Evolutionary conservation across 2,797 vertebrate species (phyloP), one percentile per base, ranked within the genome.

Genomic region (Dendrocincla fuliginosa): DNA sequence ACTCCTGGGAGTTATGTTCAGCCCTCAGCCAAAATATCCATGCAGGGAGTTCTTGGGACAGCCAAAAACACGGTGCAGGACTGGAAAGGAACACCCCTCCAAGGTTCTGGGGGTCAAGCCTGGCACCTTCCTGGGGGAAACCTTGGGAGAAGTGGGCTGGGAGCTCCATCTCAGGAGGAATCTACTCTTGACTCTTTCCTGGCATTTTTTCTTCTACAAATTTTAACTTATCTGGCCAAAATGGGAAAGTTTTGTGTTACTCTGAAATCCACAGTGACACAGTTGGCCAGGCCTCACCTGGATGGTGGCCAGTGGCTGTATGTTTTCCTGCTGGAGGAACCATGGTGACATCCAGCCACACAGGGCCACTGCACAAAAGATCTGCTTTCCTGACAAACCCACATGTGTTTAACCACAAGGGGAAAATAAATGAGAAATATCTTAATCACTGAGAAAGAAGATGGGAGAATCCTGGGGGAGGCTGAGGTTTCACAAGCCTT

Each of bases 221-320:
- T 59, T 55, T 33, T 2, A 41, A 37, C 4, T 91, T 57, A 50
- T 73, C 6, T 5, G 33, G 52, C 50, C 56, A 60, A 68, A 84
- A 35, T 49, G 63, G 63, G 55, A 44, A 63, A 71, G 19, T 57
- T 17, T 92, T 30, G 53, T 20, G 76, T 11, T 71, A 24, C 47
- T 55, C 37, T 74, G 89, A 81, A 80, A 86, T 41, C 57, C 77
- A 47, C 61, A 53, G 20, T 75, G 69, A 64, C 78, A 1, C 27
- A 55, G 82, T 3, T 90, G 93, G 94, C 94, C 77, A 24, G 61
- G 64, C 16, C 73, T 84, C 87, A 91, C 91, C 91, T 95, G 94
- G 95, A 81, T 17, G 74, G 61, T 52, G 74, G 95, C 95, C 94
- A 97, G 69, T 4, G 77, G 20, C 82, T 76, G 42, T 33, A 52